Evolutionary conservation across 2,888 invertebrate species (phyloP).

Genomic region (Xiphydria camelus): DNA sequence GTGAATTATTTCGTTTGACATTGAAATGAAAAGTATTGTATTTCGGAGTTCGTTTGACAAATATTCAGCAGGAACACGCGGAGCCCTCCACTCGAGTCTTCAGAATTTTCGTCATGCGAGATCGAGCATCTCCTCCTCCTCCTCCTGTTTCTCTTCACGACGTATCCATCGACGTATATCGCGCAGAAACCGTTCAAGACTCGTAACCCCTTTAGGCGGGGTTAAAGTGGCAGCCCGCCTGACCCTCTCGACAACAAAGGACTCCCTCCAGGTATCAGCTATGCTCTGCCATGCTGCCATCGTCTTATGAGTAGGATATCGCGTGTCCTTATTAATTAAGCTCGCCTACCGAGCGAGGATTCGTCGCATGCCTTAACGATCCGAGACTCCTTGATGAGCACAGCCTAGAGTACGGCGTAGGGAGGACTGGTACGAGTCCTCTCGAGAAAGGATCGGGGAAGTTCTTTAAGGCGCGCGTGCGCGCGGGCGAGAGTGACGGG

Average conservation of each 20-base stretch:
- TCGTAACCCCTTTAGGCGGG: conserved; percentile 48
- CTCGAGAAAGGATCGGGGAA: neutral
- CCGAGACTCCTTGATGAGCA: conserved; percentile 28
- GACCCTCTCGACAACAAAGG: conserved; percentile 57
- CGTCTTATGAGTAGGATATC: conserved; percentile 53
- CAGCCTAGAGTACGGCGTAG: conserved; percentile 28
- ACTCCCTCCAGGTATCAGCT: conserved; percentile 49
- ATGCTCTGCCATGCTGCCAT: conserved; percentile 39
- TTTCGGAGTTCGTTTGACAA: too few relatives aligned
- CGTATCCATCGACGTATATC: too few relatives aligned
- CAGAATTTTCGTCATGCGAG: too few relatives aligned
- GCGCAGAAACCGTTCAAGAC: too few relatives aligned
- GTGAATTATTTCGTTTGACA: too few relatives aligned
- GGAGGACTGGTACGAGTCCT: neutral
- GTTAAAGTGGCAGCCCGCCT: conserved; percentile 52
- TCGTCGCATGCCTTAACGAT: conserved; percentile 55
- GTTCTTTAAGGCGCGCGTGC: too few relatives aligned
- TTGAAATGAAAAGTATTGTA: too few relatives aligned
- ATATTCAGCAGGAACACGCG: too few relatives aligned
- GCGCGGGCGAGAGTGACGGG: too few relatives aligned
- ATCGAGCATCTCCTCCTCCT: too few relatives aligned
- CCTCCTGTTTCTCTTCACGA: too few relatives aligned
- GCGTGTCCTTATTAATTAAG: conserved; percentile 59
- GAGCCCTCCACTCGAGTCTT: too few relatives aligned
- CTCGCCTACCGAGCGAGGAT: conserved; percentile 49